Conservation (phyloP, 2,888 invertebrate genomes). For the Papilio elwesi region DNA sequence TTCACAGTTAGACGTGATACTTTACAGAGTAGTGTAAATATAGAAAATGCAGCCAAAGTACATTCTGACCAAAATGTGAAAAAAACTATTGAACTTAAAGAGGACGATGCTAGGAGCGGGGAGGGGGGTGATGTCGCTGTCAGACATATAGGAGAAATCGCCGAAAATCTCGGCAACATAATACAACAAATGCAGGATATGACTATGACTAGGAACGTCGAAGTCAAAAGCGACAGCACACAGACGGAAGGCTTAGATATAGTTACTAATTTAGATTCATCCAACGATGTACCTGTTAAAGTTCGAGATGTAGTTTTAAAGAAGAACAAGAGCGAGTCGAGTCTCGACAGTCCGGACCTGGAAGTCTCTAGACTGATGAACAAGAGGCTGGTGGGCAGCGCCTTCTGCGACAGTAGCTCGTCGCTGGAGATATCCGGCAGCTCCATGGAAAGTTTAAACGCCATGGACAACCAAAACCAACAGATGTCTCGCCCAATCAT, state of each 20-base stretch:
- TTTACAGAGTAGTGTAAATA: constrained; percentile 50
- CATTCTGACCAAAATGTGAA: constrained; percentile 56
- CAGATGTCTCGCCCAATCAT: constrained; percentile 53
- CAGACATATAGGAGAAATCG: constrained; percentile 69
- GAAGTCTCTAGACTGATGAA: constrained; percentile 81
- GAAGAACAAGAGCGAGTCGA: constrained; percentile 81
- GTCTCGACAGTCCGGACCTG: constrained; percentile 80
- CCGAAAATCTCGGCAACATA: constrained; percentile 73
- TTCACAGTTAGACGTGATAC: constrained; percentile 59
- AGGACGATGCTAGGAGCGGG: constrained; percentile 40
- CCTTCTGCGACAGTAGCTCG: constrained; percentile 77
- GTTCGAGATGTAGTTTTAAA: constrained; percentile 74
- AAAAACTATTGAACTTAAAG: constrained; percentile 51
- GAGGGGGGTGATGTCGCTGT: constrained; percentile 60
- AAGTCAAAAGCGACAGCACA: constrained; percentile 54
- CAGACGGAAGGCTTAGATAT: constrained; percentile 51
- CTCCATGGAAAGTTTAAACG: constrained; percentile 78
- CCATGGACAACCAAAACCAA: constrained; percentile 52
- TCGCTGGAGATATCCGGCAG: constrained; percentile 80
- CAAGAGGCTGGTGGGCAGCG: constrained; percentile 65
- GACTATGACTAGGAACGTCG: constrained; percentile 54
- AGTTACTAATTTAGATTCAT: constrained; percentile 52
- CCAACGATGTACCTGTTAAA: constrained; percentile 68
- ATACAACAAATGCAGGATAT: constrained; percentile 72
- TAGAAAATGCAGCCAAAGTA: constrained; percentile 54